Conservation (phyloP, 1,140 invertebrate species). For the Belonocnema kinseyi region DNA sequence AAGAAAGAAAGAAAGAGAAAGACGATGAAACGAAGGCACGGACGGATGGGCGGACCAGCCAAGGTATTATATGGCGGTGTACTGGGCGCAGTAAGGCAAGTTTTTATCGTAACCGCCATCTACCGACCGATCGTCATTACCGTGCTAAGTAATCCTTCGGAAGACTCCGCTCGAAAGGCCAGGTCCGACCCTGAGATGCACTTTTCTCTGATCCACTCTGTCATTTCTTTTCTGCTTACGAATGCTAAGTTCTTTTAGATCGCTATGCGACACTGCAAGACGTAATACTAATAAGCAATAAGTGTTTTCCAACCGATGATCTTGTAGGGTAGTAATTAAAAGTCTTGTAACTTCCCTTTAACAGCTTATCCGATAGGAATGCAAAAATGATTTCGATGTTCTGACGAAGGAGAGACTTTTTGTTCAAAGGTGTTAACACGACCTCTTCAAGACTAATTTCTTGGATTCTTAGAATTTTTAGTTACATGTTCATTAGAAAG, state of each 20-base stretch:
- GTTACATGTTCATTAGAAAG: too few relatives aligned
- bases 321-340: background rate
- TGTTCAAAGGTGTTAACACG: background rate
- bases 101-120: slow-evolving; percentile 73
- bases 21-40: slow-evolving; percentile 27
- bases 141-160: slow-evolving; percentile 71
- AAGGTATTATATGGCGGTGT: slow-evolving; percentile 66
- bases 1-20: slow-evolving; percentile 17
- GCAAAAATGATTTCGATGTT: background rate
- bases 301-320: background rate
- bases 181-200: background rate
- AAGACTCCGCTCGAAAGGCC: slow-evolving; percentile 41
- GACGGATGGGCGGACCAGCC: slow-evolving; percentile 52
- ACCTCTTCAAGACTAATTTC: background rate
- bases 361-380: background rate
- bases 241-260: slow-evolving; percentile 4
- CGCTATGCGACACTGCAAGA: slow-evolving; percentile 1
- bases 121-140: slow-evolving; percentile 74
- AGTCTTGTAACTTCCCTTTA: background rate
- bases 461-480: too few relatives aligned
- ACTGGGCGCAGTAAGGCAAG: slow-evolving; percentile 64
- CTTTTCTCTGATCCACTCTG: background rate
- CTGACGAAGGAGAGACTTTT: background rate
- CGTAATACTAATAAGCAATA: slow-evolving; percentile 14
- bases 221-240: slow-evolving; percentile 13